Conservation (phyloP, 2,888 invertebrate species). For the Axea sp. region DNA sequence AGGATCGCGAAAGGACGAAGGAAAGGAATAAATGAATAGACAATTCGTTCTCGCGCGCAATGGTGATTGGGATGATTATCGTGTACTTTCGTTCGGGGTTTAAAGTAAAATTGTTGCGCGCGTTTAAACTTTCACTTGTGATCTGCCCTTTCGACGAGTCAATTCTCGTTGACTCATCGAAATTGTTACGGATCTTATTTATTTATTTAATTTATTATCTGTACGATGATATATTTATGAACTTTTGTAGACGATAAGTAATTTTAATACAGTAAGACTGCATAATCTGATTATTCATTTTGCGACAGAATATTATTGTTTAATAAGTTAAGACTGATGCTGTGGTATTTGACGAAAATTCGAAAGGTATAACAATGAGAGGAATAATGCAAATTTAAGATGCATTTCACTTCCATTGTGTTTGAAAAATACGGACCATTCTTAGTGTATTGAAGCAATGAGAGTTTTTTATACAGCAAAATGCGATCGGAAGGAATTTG, state of each 20-base stretch:
- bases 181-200: slow-evolving; percentile 41
- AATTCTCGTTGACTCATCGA: slow-evolving; percentile 24
- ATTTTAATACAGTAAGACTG: slow-evolving; percentile 29
- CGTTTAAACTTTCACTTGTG: neutral
- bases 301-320: neutral
- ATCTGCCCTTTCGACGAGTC: slow-evolving; percentile 46
- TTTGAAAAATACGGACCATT: slow-evolving; percentile 3
- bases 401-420: slow-evolving; percentile 7
- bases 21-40: slow-evolving; percentile 22
- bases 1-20: slow-evolving; percentile 35
- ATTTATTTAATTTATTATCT: slow-evolving; percentile 51
- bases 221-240: slow-evolving; percentile 31
- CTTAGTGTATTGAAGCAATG: too few relatives aligned
- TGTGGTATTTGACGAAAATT: slow-evolving; percentile 15
- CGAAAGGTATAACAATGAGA: neutral
- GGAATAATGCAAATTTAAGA: neutral
- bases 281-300: slow-evolving; percentile 12
- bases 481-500: too few relatives aligned
- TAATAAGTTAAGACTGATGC: slow-evolving; percentile 37
- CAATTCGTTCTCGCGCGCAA: slow-evolving; percentile 33
- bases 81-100: slow-evolving; percentile 14
- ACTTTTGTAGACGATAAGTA: slow-evolving; percentile 2
- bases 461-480: too few relatives aligned
- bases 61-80: slow-evolving; percentile 32
- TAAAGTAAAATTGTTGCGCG: slow-evolving; percentile 21